Evolutionary conservation across 2,113 vertebrate genomes (phyloP).

Genomic region (Myotis davidii): DNA sequence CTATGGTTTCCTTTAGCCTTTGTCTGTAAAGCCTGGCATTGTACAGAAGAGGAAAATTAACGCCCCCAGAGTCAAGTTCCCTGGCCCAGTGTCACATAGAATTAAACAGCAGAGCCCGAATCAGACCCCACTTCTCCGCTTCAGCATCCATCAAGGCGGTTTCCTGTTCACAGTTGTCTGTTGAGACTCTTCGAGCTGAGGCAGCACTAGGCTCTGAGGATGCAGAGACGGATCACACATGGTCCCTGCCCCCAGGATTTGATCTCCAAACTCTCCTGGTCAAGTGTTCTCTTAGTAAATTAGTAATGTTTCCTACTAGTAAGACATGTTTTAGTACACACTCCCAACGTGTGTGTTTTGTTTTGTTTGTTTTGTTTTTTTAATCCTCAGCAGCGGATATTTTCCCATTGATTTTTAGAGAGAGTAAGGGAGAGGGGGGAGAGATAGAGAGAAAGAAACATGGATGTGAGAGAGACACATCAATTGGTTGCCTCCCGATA

Average conservation of each 20-base stretch:
- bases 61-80: not conserved
- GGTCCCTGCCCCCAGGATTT: not conserved
- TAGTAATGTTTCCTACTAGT: not conserved
- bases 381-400: no score
- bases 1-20: not conserved
- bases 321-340: not conserved
- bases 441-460: no score
- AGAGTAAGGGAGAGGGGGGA: no score
- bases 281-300: constrained; percentile 10
- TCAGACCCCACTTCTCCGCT: not conserved
- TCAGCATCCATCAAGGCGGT: not conserved
- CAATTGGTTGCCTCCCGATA: no score
- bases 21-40: constrained; percentile 31
- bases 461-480: no score
- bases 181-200: not conserved
- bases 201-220: not conserved
- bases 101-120: not conserved
- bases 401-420: no score
- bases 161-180: not conserved
- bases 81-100: not conserved
- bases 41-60: constrained; percentile 12
- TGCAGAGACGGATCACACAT: not conserved
- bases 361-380: not conserved
- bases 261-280: not conserved
- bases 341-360: not conserved